phyloP scores from a whole-genome alignment of 1,140 invertebrate species.

The Drosophila setifemur region DNA sequence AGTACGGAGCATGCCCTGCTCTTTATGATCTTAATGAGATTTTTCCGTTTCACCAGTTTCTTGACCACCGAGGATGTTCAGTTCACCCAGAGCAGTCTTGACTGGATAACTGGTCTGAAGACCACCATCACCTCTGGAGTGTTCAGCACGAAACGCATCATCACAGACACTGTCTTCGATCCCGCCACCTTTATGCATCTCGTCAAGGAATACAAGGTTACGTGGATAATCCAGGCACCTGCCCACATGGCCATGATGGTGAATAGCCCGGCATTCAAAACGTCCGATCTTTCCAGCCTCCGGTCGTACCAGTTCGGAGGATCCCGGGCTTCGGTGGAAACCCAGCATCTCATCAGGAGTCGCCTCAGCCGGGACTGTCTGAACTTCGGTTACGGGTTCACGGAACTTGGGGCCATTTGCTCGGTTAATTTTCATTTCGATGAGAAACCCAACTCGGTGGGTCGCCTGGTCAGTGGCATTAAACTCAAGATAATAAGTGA shows the following conservation, averaged over 20 bases:
- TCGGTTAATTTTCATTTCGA: conserved; percentile 45
- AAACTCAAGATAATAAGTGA: conserved; percentile 77
- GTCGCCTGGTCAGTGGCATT: conserved; percentile 28
- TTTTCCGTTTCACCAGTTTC: neutral
- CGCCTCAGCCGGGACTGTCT: conserved; percentile 36
- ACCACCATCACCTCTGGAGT: conserved; percentile 41
- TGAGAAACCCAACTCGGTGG: conserved; percentile 59
- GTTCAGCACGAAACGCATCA: conserved; percentile 54
- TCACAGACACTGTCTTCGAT: conserved; percentile 55
- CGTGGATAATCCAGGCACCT: conserved; percentile 56
- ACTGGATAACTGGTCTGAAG: conserved; percentile 63
- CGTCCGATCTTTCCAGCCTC: conserved; percentile 37
- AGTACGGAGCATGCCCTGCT: neutral
- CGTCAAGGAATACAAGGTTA: conserved; percentile 47
- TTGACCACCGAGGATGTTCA: conserved; percentile 53
- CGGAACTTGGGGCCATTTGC: conserved; percentile 42
- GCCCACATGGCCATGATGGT: conserved; percentile 53
- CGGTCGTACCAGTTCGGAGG: conserved; percentile 46
- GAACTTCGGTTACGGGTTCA: conserved; percentile 49
- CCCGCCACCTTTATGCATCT: conserved; percentile 30
- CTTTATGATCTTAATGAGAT: no score
- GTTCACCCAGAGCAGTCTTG: conserved; percentile 51
- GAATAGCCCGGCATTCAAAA: conserved; percentile 38
- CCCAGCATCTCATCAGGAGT: conserved; percentile 34
- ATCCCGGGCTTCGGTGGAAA: conserved; percentile 39